These are phyloP conservation scores for Empidonax alnorum DNA, from an alignment of 2,113 vertebrate species.

Conservation along the genomic window DNA sequence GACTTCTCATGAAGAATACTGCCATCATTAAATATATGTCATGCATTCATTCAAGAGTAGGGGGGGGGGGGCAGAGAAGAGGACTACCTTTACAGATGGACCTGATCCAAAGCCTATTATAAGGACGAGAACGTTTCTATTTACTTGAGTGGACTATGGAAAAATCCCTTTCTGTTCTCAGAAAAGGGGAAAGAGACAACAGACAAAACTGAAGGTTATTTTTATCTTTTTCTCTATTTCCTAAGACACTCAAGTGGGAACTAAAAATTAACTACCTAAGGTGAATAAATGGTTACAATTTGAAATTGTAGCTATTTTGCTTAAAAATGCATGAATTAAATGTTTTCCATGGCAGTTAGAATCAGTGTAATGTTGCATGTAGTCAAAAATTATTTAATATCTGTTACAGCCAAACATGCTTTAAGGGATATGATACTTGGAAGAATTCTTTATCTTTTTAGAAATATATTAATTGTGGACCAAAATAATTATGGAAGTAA, in stretches of 20 bases:
- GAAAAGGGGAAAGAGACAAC: neutral
- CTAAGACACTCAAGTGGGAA: neutral
- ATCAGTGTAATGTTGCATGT: slow-evolving; percentile 30
- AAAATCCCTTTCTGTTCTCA: neutral
- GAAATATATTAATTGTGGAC: neutral
- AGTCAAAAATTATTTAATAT: slow-evolving; percentile 22
- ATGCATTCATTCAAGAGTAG: neutral
- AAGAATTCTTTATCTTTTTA: neutral
- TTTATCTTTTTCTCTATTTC: neutral
- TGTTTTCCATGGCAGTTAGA: slow-evolving; percentile 7
- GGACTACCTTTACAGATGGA: neutral
- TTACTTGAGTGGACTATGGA: neutral
- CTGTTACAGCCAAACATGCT: neutral
- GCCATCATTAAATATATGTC: slow-evolving; percentile 33
- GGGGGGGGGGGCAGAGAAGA: fast-evolving
- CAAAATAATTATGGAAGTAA: neutral
- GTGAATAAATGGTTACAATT: neutral
- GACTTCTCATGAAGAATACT: slow-evolving; percentile 32
- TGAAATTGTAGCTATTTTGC: neutral
- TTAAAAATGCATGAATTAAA: neutral
- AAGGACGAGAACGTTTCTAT: neutral
- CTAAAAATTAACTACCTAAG: neutral
- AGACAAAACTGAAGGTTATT: neutral
- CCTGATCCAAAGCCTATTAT: neutral
- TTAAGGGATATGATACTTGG: neutral